Conservation (phyloP, 1,140 invertebrate species). For the Camponotus floridanus region DNA sequence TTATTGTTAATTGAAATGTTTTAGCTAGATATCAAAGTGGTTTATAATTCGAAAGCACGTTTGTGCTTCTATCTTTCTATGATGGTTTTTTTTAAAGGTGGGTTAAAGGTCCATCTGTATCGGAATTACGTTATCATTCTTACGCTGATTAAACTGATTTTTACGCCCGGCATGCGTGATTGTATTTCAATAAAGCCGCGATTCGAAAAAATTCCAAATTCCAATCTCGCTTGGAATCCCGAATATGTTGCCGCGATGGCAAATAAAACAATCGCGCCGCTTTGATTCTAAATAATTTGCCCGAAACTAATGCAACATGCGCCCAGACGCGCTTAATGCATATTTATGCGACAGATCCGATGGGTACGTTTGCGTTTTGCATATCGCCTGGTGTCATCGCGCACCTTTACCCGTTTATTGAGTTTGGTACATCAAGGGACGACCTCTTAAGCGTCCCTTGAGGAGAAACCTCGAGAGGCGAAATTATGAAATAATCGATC, state of each 20-base stretch:
- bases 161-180: neutral
- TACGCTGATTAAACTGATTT: neutral
- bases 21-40: no score
- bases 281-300: conserved; percentile 54
- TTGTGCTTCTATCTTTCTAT: no score
- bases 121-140: neutral
- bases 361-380: conserved; percentile 27
- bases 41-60: no score
- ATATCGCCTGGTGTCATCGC: conserved; percentile 37
- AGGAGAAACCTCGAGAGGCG: conserved; percentile 43
- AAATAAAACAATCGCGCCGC: conserved; percentile 39
- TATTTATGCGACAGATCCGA: conserved; percentile 57
- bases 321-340: conserved; percentile 41
- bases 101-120: no score
- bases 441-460: conserved; percentile 25
- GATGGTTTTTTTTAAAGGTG: no score
- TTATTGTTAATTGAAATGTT: no score
- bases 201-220: neutral
- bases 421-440: conserved; percentile 33
- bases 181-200: neutral
- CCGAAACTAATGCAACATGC: conserved; percentile 42
- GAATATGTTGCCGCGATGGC: neutral
- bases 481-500: conserved; percentile 54
- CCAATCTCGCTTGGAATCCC: conserved; percentile 28
- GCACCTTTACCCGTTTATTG: conserved; percentile 48